phyloP scores from a whole-genome alignment of 2,797 vertebrate genomes.

The Bucorvus abyssinicus region DNA sequence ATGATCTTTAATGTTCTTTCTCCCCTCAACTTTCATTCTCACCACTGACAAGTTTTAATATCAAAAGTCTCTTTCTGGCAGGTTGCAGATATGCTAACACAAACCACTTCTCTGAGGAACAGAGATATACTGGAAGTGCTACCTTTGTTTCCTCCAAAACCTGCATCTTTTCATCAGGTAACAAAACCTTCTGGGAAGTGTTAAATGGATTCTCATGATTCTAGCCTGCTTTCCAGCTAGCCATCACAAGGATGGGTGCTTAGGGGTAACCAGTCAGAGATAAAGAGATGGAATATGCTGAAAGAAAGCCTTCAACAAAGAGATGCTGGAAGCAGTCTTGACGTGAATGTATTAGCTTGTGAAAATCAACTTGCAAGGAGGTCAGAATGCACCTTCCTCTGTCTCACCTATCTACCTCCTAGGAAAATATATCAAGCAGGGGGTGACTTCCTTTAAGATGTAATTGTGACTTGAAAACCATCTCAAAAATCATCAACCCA shows the following conservation, averaged over 20 bases:
- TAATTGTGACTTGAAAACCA: neutral
- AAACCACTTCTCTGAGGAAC: neutral
- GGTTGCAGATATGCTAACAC: neutral
- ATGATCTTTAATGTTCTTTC: neutral
- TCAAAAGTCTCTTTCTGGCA: neutral
- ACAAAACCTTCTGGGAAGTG: neutral
- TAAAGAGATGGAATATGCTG: neutral
- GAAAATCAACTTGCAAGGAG: neutral
- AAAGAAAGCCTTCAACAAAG: neutral
- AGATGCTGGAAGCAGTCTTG: neutral
- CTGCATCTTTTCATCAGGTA: neutral
- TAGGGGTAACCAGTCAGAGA: neutral
- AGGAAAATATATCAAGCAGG: neutral
- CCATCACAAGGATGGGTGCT: neutral
- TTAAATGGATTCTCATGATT: neutral
- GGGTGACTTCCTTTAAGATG: neutral
- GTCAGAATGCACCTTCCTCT: neutral
- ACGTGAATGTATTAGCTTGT: neutral
- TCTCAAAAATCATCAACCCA: neutral
- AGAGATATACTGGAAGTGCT: neutral
- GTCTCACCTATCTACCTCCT: neutral
- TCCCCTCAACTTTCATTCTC: neutral
- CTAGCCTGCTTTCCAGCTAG: neutral
- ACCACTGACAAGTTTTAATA: neutral
- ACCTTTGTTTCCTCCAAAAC: neutral